These are phyloP conservation scores for Laothoe populi DNA, from an alignment of 2,888 invertebrate genomes.

Conservation along the genomic window DNA sequence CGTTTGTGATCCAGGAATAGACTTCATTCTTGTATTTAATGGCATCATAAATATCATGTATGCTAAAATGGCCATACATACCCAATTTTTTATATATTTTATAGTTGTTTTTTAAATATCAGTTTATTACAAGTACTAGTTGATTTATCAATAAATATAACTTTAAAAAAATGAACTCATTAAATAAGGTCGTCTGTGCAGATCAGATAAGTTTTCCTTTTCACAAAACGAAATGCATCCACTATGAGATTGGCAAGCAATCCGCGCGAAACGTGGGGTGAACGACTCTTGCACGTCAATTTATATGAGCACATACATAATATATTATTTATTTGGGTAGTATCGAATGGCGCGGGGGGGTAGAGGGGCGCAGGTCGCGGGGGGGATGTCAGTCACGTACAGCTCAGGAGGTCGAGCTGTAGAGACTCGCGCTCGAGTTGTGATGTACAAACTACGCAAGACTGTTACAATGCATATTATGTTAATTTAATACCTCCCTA, in stretches of 20 bases:
- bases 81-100: too few relatives aligned
- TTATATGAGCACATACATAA: conserved; percentile 45
- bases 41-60: too few relatives aligned
- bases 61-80: too few relatives aligned
- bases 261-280: conserved; percentile 27
- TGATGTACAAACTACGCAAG: not conserved
- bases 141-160: too few relatives aligned
- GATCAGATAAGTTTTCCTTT: not conserved
- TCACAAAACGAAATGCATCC: conserved; percentile 14
- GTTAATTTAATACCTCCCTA: too few relatives aligned
- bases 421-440: not conserved
- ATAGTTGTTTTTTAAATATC: too few relatives aligned
- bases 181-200: not conserved
- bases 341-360: not conserved
- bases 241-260: conserved; percentile 1
- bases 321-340: conserved; percentile 46
- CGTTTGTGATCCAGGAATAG: too few relatives aligned
- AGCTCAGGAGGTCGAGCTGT: conserved; percentile 1
- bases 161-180: not conserved
- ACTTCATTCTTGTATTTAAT: too few relatives aligned
- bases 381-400: conserved; percentile 11
- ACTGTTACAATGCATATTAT: too few relatives aligned
- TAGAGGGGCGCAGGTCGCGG: not conserved
- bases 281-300: conserved; percentile 45
- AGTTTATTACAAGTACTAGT: too few relatives aligned